Conservation (phyloP, 2,888 invertebrate species). For the Cantharis flavilabris region DNA sequence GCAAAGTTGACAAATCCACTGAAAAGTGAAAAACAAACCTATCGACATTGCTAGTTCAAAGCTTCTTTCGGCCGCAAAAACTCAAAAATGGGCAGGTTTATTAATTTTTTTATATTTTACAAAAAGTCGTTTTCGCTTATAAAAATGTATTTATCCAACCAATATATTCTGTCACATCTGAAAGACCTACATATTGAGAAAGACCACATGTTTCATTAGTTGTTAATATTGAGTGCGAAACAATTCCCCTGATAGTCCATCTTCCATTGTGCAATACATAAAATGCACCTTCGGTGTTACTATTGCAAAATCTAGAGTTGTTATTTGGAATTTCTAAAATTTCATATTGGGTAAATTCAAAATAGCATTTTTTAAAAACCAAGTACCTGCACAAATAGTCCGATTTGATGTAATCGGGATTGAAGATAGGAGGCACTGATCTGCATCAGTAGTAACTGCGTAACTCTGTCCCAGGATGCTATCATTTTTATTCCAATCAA, state of each 20-base stretch:
- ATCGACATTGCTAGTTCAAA: no score
- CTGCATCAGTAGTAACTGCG: neutral
- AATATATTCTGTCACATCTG: slow-evolving; percentile 65
- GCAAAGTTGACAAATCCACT: no score
- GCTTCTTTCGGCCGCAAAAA: no score
- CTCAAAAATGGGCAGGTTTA: neutral
- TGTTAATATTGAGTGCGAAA: slow-evolving; percentile 56
- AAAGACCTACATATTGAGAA: slow-evolving; percentile 66
- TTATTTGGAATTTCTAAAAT: neutral
- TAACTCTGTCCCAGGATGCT: neutral
- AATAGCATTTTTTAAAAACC: neutral
- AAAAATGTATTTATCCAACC: slow-evolving; percentile 57
- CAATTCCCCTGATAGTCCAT: slow-evolving; percentile 60
- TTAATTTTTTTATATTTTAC: neutral
- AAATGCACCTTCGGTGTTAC: neutral
- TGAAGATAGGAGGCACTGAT: neutral
- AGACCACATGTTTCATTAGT: slow-evolving; percentile 60
- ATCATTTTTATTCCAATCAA: neutral
- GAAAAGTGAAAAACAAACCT: no score
- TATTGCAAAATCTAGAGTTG: neutral
- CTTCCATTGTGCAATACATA: slow-evolving; percentile 45
- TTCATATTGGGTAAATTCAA: neutral
- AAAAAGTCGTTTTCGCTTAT: neutral
- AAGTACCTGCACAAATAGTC: neutral
- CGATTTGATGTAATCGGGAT: neutral